Base-by-base conservation (phyloP, 2,113 vertebrate genomes). In the Chaetodon auriga region DNA sequence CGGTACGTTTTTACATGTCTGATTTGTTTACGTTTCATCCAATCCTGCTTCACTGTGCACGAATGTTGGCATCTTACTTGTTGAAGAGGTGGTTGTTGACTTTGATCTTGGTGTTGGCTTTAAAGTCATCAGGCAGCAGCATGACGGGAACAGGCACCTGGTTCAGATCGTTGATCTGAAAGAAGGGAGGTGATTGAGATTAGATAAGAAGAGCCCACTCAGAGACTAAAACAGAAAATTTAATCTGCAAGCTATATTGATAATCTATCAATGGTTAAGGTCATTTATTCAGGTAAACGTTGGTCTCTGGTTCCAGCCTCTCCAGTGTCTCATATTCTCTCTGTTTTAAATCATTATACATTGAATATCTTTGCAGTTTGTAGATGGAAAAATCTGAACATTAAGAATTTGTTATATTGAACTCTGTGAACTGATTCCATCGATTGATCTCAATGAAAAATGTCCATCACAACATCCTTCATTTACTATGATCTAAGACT, bases 61-160 rank as follows among this genome's bases (percentile, higher is more conserved):
- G 35, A 0, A 1, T 36, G 8, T 38, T 7, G 35, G n/a, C 45
- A 10, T 49, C 78, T 81, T 92, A 98, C 97, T 97, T 97, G 91
- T 98, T 98, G 88, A 99, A 99, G 85, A 99, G 97, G 83, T 99
- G 97, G 88, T 99, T 98, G 95, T 97, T 98, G 75, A 99, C 97
- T 92, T 98, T 99, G 92, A 98, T 97, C 91, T 99, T 99, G 38
- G 96, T 98, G 94, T 96, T 98, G 82, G 97, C 97, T 89, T 97
- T 98, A 84, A 99, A 99, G 92, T 99, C 97, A 58, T 99, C 97
- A 1, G 97, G 97, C 51, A 99, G 95, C 53, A 99, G 92, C 97
- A 99, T 99, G 72, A 99, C 97, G 0, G 97, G 97, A 63, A 96
- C 95, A 0, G 97, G 97, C 23, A 99, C 97, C 92, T 98, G 97